Evolutionary conservation across 1,140 invertebrate species (phyloP).

Genomic region (Amyelois transitella): DNA sequence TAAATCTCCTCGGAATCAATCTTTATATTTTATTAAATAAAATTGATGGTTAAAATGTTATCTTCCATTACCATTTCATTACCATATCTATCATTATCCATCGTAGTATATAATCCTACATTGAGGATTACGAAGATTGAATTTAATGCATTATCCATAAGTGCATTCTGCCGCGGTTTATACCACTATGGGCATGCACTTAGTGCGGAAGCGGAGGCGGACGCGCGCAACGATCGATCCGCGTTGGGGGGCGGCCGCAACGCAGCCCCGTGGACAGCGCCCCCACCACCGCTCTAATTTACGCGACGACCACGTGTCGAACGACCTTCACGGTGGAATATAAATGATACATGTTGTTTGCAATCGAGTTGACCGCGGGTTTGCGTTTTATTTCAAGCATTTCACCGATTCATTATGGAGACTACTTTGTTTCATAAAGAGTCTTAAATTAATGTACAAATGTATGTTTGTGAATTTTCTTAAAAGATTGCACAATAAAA

Average conservation of each 20-base stretch:
- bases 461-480: neutral
- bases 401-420: no score
- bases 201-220: slow-evolving; percentile 15
- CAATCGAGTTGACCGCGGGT: no score
- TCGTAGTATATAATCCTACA: no score
- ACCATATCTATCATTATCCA: no score
- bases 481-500: neutral
- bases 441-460: neutral
- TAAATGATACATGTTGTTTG: neutral
- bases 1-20: no score
- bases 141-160: neutral
- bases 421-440: no score
- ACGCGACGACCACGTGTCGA: slow-evolving; percentile 27
- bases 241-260: slow-evolving; percentile 4
- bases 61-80: no score
- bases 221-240: slow-evolving; percentile 22
- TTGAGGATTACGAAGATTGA: neutral
- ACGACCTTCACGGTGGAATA: slow-evolving; percentile 20
- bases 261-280: slow-evolving; percentile 8
- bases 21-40: no score
- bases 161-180: neutral
- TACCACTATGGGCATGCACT: neutral
- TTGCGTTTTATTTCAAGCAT: no score
- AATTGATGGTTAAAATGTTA: no score
- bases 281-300: slow-evolving; percentile 22